Base-by-base conservation (phyloP, 2,888 invertebrate species). In the Apodemia mormo region DNA sequence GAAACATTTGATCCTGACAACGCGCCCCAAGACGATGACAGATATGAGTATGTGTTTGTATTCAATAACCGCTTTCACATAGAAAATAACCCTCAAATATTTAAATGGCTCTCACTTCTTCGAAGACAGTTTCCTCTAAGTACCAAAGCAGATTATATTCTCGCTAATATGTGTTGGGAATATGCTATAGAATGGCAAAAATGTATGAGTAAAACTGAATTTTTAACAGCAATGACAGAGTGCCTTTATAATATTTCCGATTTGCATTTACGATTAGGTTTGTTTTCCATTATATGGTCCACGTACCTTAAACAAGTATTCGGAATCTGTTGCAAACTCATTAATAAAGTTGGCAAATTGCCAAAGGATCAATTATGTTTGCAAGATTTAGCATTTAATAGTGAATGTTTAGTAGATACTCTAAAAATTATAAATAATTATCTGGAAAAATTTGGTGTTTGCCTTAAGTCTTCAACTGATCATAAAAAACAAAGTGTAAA, bases 111-210 rank as follows among this genome's bases (percentile, higher is more conserved):
- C 2, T 94, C 94, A 40, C 85, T 96, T 37, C 85, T 97, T 71
- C 95, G 95, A 67, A 94, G 94, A 65, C 96, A 97, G 81, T 98
- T 98, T 84, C 98, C 98, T 0, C 95, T 97, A 76, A 98, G 98
- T 84, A 94, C 98, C 69, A 95, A 96, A 70, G 94, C 96, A 0
- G 96, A 97, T 79, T 95, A 96, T 56, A 90, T 99, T 58, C 92
- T 98, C 67, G 95, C 97, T 14, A 97, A 98, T 83, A 96, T 98
- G 94, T 95, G 96, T 76, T 98, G 98, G 98, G 98, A 98, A 85
- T 98, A 97, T 83, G 96, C 97, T 69, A 95, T 97, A 76, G 94
- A 95, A 68, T 99, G 98, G 98, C 96, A 97, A 81, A 97, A 96
- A 84, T 95, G 96, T 76, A 94, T 96, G 73, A 94, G 95, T 65